Evolutionary conservation across 2,113 vertebrate species (phyloP).

Genomic region (Microcebus jonahi): DNA sequence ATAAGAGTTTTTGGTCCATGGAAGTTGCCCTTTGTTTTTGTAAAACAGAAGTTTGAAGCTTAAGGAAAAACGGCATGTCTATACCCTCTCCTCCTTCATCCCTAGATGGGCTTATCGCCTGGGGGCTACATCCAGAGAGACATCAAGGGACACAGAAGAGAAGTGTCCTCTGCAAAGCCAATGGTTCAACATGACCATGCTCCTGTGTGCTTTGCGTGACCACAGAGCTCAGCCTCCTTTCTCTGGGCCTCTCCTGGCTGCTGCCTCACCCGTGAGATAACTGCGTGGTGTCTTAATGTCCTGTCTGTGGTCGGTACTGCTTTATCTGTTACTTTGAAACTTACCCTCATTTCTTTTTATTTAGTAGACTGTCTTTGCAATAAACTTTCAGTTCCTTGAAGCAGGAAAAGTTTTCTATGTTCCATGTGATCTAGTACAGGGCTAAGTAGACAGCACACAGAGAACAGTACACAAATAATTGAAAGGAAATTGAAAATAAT

Average conservation of each 20-base stretch:
- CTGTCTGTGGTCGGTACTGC: not conserved
- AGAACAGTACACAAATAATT: not conserved
- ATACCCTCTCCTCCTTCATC: not conserved
- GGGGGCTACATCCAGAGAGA: not conserved
- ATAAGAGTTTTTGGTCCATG: constrained; percentile 55
- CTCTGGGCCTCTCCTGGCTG: not conserved
- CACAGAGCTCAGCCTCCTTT: not conserved
- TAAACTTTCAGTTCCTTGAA: not conserved
- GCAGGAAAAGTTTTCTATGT: not conserved
- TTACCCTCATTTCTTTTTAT: not conserved
- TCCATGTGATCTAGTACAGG: not conserved
- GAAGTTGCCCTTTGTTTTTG: constrained; percentile 51
- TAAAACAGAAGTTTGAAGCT: constrained; percentile 55
- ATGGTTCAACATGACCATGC: not conserved
- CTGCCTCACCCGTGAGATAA: not conserved
- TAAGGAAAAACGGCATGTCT: constrained; percentile 5
- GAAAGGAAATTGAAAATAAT: not conserved
- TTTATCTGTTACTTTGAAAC: not conserved
- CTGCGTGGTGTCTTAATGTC: not conserved
- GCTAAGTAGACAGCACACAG: not conserved
- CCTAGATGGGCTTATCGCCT: not conserved
- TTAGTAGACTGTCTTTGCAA: not conserved
- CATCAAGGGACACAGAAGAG: not conserved
- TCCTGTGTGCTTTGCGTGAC: not conserved
- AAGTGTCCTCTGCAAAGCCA: not conserved